Percentiles rank a stretch among this genome's conserved stretches.
These are phyloP conservation scores for Apantesis nais DNA, from an alignment of 2,888 invertebrate genomes.

Conservation along the genomic window DNA sequence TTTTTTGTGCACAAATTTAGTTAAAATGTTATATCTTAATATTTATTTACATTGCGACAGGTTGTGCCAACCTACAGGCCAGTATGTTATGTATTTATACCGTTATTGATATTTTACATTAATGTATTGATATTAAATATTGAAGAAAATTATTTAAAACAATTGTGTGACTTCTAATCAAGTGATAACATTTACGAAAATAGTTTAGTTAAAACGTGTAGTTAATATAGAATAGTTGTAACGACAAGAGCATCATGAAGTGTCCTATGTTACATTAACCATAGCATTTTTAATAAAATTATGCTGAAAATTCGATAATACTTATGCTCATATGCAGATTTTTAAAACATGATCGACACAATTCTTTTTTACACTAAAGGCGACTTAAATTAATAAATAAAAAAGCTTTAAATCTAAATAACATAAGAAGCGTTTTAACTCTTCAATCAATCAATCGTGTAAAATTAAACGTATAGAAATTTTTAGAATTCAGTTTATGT, in stretches of 20 bases:
- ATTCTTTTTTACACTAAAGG: not conserved
- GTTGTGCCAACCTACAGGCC: not conserved
- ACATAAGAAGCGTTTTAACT: not conserved
- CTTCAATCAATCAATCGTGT: not conserved
- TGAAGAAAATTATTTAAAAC: not conserved
- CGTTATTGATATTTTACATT: not conserved
- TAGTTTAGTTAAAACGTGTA: not conserved
- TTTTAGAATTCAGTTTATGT: not conserved
- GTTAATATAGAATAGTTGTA: not conserved
- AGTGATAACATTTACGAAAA: not conserved
- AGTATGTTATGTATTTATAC: not conserved
- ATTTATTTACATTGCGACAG: not conserved
- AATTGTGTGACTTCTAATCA: constrained; percentile 2
- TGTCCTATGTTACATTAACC: not conserved
- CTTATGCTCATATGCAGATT: not conserved
- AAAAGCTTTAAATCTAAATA: not conserved
- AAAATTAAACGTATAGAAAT: not conserved
- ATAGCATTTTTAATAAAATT: not conserved
- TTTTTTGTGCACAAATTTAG: not conserved
- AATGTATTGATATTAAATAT: not conserved
- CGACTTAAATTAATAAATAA: not conserved
- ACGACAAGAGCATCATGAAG: not conserved
- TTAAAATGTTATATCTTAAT: not conserved
- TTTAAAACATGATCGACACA: not conserved
- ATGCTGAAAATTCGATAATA: not conserved